phyloP scores from a whole-genome alignment of 2,888 invertebrate genomes.

The Maniola hyperantus region DNA sequence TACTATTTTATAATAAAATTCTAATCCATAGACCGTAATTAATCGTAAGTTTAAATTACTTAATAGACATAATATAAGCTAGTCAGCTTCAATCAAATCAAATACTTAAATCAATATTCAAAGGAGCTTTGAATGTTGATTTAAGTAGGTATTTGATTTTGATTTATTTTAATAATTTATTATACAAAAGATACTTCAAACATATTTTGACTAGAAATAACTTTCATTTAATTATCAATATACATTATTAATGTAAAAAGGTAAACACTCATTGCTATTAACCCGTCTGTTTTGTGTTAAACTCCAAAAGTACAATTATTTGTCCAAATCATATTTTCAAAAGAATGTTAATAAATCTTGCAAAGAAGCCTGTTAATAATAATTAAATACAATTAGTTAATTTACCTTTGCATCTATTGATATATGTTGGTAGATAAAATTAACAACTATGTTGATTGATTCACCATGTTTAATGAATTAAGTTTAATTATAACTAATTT shows the following conservation, averaged over 20 bases:
- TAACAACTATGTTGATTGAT: neutral
- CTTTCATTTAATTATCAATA: too few species aligned
- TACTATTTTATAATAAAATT: neutral
- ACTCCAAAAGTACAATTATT: too few species aligned
- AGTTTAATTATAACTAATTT: neutral
- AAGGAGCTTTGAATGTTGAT: neutral
- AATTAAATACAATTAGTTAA: neutral
- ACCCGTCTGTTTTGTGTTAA: too few species aligned
- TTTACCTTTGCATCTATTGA: neutral
- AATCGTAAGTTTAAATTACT: conserved; percentile 3
- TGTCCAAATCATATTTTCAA: too few species aligned
- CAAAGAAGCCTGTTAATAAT: neutral
- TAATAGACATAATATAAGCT: neutral
- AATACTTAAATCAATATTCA: too few species aligned
- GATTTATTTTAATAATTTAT: too few species aligned
- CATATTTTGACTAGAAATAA: too few species aligned
- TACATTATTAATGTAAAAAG: too few species aligned
- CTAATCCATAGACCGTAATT: neutral
- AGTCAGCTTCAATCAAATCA: too few species aligned
- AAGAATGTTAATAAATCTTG: too few species aligned
- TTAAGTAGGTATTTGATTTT: neutral
- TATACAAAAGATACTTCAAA: too few species aligned
- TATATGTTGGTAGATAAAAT: neutral
- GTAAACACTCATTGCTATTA: too few species aligned
- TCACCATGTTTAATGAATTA: neutral